These are phyloP conservation scores for Lagorchestes hirsutus DNA, from an alignment of 2,797 vertebrate genomes.

Conservation along the genomic window DNA sequence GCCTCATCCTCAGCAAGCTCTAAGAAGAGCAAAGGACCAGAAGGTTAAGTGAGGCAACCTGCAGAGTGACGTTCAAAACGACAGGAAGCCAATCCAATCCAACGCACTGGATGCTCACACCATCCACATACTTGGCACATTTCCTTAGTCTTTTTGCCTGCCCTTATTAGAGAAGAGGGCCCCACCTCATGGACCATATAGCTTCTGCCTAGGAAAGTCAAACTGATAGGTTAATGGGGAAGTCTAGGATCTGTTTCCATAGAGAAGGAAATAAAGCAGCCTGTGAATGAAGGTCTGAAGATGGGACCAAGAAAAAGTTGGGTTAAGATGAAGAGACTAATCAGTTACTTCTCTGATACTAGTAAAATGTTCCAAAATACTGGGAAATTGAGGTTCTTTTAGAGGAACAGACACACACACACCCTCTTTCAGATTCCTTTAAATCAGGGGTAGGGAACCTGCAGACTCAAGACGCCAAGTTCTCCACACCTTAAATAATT, in stretches of 20 bases:
- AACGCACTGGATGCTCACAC: constrained; percentile 52
- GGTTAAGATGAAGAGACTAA: constrained; percentile 45
- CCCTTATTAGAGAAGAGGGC: constrained; percentile 53
- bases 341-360: background rate
- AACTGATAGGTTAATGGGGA: constrained; percentile 64
- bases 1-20: constrained; percentile 59
- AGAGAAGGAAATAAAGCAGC: constrained; percentile 13
- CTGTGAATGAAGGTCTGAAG: constrained; percentile 24
- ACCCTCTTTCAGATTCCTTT: background rate
- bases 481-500: background rate
- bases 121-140: constrained; percentile 52
- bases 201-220: constrained; percentile 62
- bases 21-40: constrained; percentile 54
- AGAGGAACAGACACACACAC: background rate
- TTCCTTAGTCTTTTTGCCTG: constrained; percentile 57
- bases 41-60: constrained; percentile 49
- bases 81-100: constrained; percentile 52
- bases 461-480: no score
- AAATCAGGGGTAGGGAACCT: background rate
- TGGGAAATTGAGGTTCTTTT: background rate
- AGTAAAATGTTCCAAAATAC: background rate
- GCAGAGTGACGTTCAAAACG: constrained; percentile 34
- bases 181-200: constrained; percentile 65
- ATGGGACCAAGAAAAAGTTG: background rate
- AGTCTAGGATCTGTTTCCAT: constrained; percentile 49